A percentile compares a stretch with the other conserved stretches of the same genome.
Evolutionary conservation across 2,113 vertebrate species (phyloP).

Genomic region (Pachyramphus minor): DNA sequence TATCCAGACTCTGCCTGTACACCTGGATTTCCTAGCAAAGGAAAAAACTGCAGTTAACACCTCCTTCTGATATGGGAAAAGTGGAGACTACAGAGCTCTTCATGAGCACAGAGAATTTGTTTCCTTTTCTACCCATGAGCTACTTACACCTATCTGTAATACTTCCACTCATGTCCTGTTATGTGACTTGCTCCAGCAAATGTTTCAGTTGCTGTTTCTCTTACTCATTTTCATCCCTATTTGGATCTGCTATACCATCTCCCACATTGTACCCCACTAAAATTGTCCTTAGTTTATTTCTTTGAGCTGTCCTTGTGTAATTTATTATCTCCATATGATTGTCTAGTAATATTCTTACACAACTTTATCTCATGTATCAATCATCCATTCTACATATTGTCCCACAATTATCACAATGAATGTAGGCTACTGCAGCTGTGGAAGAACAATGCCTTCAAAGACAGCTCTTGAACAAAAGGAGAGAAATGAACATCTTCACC

Average conservation of each 20-base stretch:
- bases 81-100: neutral
- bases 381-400: conserved; percentile 58
- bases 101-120: neutral
- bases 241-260: neutral
- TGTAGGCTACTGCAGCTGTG: conserved; percentile 67
- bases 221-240: neutral
- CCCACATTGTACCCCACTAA: neutral
- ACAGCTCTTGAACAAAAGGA: conserved; percentile 51
- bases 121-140: neutral
- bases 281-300: conserved; percentile 29
- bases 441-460: conserved; percentile 66
- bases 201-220: neutral
- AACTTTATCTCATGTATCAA: conserved; percentile 67
- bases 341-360: conserved; percentile 46
- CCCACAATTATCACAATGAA: conserved; percentile 64
- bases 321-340: conserved; percentile 62
- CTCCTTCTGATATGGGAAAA: neutral
- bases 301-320: conserved; percentile 17
- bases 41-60: neutral
- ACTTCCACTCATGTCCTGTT: neutral
- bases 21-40: neutral
- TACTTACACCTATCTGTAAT: neutral
- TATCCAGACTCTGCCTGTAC: neutral
- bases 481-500: conserved; percentile 69
- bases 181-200: neutral